phyloP scores from a whole-genome alignment of 2,888 invertebrate genomes.

The Augiades crinisus region DNA sequence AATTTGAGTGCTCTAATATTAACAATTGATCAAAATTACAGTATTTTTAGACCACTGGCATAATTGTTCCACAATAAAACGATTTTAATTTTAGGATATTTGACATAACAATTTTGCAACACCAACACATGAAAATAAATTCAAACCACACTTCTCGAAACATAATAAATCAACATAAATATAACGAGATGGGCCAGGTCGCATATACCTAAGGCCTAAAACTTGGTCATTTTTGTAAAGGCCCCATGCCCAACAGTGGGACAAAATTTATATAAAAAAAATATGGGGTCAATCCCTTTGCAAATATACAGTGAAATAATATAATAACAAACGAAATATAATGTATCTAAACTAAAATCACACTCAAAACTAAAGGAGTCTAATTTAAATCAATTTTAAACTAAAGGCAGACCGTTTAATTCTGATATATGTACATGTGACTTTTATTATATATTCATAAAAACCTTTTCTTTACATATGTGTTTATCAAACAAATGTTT shows the following conservation, averaged over 20 bases:
- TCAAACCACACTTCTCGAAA: background rate
- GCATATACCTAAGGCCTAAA: background rate
- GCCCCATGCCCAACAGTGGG: background rate
- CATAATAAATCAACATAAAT: background rate
- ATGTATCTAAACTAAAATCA: conserved; percentile 17
- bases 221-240: background rate
- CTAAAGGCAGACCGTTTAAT: conserved; percentile 16
- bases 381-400: conserved; percentile 15
- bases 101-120: background rate
- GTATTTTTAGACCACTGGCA: too few relatives aligned
- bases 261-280: background rate
- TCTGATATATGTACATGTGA: too few relatives aligned
- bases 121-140: background rate
- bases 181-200: background rate
- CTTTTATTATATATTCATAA: too few relatives aligned
- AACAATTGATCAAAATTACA: too few relatives aligned
- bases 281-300: background rate
- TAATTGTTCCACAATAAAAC: background rate
- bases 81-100: background rate
- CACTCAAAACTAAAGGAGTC: conserved; percentile 21
- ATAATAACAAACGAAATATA: conserved; percentile 4
- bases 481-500: too few relatives aligned
- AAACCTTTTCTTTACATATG: too few relatives aligned
- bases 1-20: too few relatives aligned
- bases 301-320: too few relatives aligned